phyloP scores from a whole-genome alignment of 2,797 vertebrate genomes.

The Typhlichthys eigenmanni region DNA sequence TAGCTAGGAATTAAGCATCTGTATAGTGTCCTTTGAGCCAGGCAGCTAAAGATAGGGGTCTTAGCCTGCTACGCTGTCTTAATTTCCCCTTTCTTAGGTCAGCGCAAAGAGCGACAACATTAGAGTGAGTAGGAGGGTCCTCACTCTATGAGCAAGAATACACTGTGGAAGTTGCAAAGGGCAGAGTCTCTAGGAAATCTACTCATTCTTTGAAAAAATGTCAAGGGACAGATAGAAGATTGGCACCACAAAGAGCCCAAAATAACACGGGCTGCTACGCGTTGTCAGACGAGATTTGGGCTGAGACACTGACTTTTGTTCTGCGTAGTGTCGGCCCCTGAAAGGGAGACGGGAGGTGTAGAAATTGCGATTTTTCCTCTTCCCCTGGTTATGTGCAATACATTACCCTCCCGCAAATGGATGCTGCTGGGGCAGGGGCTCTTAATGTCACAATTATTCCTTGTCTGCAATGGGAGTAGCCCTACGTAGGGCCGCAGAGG shows the following conservation, averaged over 20 bases:
- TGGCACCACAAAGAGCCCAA: constrained; percentile 98
- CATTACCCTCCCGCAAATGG: constrained; percentile 79
- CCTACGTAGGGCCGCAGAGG: constrained; percentile 78
- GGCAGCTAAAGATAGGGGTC: constrained; percentile 71
- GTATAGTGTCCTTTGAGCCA: constrained; percentile 69
- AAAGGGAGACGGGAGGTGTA: constrained; percentile 93
- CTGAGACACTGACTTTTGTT: constrained; percentile 99
- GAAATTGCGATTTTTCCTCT: constrained; percentile 88
- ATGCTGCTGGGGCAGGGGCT: constrained; percentile 77
- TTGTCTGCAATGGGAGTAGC: constrained; percentile 78
- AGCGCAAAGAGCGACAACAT: constrained; percentile 79
- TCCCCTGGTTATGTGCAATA: constrained; percentile 85
- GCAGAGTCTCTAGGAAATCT: constrained; percentile 99
- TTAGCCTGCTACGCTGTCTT: constrained; percentile 87
- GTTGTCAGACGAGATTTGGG: constrained; percentile 99
- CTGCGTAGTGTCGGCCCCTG: constrained; percentile 89
- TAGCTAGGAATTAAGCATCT: constrained; percentile 73
- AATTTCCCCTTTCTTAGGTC: constrained; percentile 81
- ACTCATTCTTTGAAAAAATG: constrained; percentile 99
- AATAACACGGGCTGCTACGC: constrained; percentile 98
- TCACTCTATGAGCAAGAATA: constrained; percentile 87
- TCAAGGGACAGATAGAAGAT: constrained; percentile 98
- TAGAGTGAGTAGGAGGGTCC: constrained; percentile 84
- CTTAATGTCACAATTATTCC: constrained; percentile 90
- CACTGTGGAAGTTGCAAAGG: constrained; percentile 96